phyloP scores from a whole-genome alignment of 2,888 invertebrate species.

The Erebia aethiops region DNA sequence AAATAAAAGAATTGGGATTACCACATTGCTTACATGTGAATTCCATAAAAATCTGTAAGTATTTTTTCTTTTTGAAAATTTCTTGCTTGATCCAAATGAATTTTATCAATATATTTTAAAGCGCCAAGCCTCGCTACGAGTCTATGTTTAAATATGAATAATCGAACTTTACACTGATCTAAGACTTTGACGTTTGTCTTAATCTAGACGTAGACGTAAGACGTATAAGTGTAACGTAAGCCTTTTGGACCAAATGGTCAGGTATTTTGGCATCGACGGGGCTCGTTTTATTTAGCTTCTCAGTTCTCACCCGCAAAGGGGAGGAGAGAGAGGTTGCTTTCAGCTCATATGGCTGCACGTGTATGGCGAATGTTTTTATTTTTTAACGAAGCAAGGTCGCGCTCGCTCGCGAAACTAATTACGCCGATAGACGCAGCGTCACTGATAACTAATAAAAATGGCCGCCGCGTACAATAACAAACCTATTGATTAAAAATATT shows the following conservation, averaged over 20 bases:
- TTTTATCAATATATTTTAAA: too few relatives aligned
- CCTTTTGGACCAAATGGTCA: neutral
- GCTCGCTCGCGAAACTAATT: conserved; percentile 34
- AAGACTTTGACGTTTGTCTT: neutral
- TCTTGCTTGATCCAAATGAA: too few relatives aligned
- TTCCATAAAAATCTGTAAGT: too few relatives aligned
- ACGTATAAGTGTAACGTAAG: neutral
- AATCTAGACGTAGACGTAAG: too few relatives aligned
- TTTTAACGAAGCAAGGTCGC: conserved; percentile 37
- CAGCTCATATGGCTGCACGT: conserved; percentile 31
- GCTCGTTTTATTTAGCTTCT: neutral
- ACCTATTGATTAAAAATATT: neutral
- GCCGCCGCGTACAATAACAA: neutral
- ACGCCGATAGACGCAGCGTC: conserved; percentile 32
- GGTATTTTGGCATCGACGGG: neutral
- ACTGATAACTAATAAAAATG: conserved; percentile 24
- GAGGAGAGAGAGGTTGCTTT: conserved; percentile 8
- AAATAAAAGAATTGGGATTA: too few relatives aligned
- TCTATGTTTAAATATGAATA: too few relatives aligned
- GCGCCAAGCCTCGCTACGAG: too few relatives aligned
- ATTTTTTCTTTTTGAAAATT: too few relatives aligned
- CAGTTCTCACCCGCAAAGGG: neutral
- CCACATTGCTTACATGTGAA: too few relatives aligned
- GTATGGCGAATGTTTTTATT: conserved; percentile 32
- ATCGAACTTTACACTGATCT: too few relatives aligned